Evolutionary conservation across 1,140 invertebrate genomes (phyloP).

Genomic region (Thaumetopoea pityocampa): DNA sequence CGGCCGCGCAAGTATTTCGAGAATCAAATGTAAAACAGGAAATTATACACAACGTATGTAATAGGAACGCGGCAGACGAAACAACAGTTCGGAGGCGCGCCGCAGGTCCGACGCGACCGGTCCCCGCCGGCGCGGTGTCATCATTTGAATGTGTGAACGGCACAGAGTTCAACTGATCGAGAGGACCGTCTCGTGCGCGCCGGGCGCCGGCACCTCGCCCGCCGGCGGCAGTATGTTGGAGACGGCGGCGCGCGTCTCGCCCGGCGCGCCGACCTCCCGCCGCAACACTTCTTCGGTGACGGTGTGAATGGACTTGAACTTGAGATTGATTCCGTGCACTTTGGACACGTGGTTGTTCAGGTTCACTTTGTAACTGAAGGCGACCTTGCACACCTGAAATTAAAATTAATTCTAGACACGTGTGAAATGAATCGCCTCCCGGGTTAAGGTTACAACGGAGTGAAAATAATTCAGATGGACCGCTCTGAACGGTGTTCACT

Average conservation of each 20-base stretch:
- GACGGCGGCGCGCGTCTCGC: slow-evolving; percentile 47
- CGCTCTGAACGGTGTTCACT: too few species aligned
- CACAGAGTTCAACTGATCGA: too few species aligned
- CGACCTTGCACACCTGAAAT: slow-evolving; percentile 66
- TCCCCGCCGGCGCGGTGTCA: too few species aligned
- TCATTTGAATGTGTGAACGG: too few species aligned
- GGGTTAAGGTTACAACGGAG: too few species aligned
- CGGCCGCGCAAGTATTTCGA: too few species aligned
- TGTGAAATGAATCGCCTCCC: too few species aligned
- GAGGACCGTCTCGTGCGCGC: slow-evolving; percentile 48
- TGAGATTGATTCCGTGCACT: slow-evolving; percentile 64
- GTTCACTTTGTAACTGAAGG: slow-evolving; percentile 72
- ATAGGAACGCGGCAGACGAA: too few species aligned
- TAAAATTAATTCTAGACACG: background rate
- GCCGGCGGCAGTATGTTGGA: slow-evolving; percentile 53
- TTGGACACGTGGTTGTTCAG: slow-evolving; percentile 70
- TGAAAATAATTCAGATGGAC: too few species aligned
- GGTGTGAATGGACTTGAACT: slow-evolving; percentile 68
- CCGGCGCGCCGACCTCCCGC: slow-evolving; percentile 48
- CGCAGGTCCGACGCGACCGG: too few species aligned
- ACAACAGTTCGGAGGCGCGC: too few species aligned
- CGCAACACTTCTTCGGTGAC: slow-evolving; percentile 62
- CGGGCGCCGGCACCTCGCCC: slow-evolving; percentile 39
- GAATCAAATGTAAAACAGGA: background rate
- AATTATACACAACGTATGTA: background rate